Percentiles rank a stretch among this genome's conserved stretches.
These are phyloP conservation scores for Zaprionus kolodkinae DNA, from an alignment of 1,140 invertebrate species.

Conservation along the genomic window DNA sequence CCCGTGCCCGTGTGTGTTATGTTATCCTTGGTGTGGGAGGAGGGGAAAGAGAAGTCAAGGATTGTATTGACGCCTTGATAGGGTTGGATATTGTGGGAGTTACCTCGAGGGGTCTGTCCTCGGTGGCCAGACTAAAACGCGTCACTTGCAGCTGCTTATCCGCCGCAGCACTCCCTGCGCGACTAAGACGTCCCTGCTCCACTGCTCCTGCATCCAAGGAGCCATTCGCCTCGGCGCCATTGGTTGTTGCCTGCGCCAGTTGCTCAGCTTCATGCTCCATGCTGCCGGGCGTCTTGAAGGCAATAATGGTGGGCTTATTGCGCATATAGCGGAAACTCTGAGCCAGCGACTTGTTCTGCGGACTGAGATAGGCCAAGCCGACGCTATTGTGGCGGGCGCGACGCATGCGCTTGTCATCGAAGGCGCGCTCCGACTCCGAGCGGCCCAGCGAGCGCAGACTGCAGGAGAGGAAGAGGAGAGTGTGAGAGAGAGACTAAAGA, in stretches of 20 bases:
- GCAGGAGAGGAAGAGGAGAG: slow-evolving; percentile 36
- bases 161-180: slow-evolving; percentile 23
- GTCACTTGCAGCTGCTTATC: slow-evolving; percentile 56
- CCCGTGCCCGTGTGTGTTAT: slow-evolving; percentile 43
- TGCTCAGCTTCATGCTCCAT: slow-evolving; percentile 87
- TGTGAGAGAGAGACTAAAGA: neutral
- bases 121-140: slow-evolving; percentile 80
- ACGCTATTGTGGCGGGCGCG: slow-evolving; percentile 87
- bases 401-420: slow-evolving; percentile 88
- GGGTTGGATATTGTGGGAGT: slow-evolving; percentile 11
- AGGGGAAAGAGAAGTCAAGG: slow-evolving; percentile 7
- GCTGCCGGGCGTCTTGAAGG: slow-evolving; percentile 91
- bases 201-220: slow-evolving; percentile 68
- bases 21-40: slow-evolving; percentile 55
- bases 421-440: slow-evolving; percentile 91
- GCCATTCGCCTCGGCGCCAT: slow-evolving; percentile 21
- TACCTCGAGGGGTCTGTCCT: slow-evolving; percentile 92
- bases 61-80: slow-evolving; percentile 28
- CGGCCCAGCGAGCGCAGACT: slow-evolving; percentile 88
- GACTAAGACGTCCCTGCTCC: slow-evolving; percentile 86
- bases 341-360: slow-evolving; percentile 90
- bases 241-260: slow-evolving; percentile 33
- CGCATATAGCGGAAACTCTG: slow-evolving; percentile 94
- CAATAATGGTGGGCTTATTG: slow-evolving; percentile 93
- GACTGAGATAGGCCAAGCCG: slow-evolving; percentile 89